Conservation (phyloP, 1,140 invertebrate genomes). For the Galleria mellonella region DNA sequence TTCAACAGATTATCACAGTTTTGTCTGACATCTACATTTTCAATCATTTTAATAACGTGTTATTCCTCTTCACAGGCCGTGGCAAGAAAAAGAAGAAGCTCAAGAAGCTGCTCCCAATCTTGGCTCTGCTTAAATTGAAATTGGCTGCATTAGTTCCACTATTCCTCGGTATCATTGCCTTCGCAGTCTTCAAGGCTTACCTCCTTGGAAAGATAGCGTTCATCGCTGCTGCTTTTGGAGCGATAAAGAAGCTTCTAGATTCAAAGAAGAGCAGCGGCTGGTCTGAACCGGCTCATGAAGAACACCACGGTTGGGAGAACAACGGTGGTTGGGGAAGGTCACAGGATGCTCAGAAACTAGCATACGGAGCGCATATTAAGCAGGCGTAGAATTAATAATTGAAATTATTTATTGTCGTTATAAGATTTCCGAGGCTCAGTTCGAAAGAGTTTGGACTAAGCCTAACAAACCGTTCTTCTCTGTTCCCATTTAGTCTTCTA, state of each 20-base stretch:
- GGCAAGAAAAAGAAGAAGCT: conserved; percentile 82
- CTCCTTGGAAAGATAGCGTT: conserved; percentile 88
- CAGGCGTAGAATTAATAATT: conserved; percentile 30
- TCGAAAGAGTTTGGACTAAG: conserved; percentile 2
- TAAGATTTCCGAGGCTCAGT: neutral
- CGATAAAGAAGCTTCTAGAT: conserved; percentile 85
- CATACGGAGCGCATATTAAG: conserved; percentile 77
- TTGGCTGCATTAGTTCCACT: conserved; percentile 84
- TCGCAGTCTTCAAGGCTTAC: conserved; percentile 89
- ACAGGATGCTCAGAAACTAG: conserved; percentile 75
- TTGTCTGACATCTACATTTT: no score
- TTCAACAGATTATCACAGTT: no score
- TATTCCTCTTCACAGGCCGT: conserved; percentile 72
- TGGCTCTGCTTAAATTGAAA: conserved; percentile 86
- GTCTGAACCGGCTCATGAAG: conserved; percentile 78
- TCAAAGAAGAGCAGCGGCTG: conserved; percentile 83
- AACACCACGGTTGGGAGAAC: conserved; percentile 76
- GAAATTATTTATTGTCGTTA: conserved; percentile 4
- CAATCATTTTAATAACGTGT: no score
- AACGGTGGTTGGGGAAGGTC: conserved; percentile 75
- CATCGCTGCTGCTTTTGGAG: conserved; percentile 83
- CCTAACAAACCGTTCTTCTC: neutral
- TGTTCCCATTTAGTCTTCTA: conserved; percentile 5
- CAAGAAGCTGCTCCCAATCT: conserved; percentile 83
- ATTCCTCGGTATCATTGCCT: conserved; percentile 83